Percentiles rank a stretch among this genome's conserved stretches.
These are phyloP conservation scores for Mirounga angustirostris DNA, from an alignment of 2,113 vertebrate species.

Conservation along the genomic window DNA sequence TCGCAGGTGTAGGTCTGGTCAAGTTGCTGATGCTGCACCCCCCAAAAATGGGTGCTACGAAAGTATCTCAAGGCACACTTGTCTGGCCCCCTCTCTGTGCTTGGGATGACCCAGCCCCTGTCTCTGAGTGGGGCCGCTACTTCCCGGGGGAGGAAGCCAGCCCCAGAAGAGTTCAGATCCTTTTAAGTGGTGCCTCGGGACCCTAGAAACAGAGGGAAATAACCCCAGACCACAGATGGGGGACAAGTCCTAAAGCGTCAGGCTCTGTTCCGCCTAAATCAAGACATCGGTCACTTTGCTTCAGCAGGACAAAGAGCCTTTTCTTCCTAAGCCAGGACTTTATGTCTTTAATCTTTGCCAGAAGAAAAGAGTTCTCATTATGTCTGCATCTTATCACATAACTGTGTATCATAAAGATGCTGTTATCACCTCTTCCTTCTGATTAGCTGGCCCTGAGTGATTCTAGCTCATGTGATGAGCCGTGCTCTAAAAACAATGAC, in stretches of 20 bases:
- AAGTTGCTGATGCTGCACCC: not conserved
- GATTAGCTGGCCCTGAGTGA: slow-evolving; percentile 79
- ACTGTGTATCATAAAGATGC: slow-evolving; percentile 72
- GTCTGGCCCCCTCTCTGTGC: not conserved
- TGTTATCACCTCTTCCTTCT: slow-evolving; percentile 82
- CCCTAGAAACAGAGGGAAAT: not conserved
- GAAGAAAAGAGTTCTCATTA: slow-evolving; percentile 82
- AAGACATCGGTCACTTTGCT: slow-evolving; percentile 83
- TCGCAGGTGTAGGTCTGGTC: no score
- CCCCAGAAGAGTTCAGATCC: not conserved
- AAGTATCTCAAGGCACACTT: not conserved
- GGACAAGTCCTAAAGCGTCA: slow-evolving; percentile 48
- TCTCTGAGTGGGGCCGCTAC: not conserved
- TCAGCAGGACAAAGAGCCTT: slow-evolving; percentile 82
- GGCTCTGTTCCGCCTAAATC: slow-evolving; percentile 63
- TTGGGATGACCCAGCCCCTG: not conserved
- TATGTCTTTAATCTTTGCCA: slow-evolving; percentile 86
- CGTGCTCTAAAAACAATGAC: slow-evolving; percentile 71
- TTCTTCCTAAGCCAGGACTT: slow-evolving; percentile 82
- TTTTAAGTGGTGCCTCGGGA: not conserved
- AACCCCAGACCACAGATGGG: not conserved
- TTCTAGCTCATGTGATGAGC: slow-evolving; percentile 75
- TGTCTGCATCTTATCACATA: slow-evolving; percentile 79
- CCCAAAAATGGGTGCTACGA: accelerated
- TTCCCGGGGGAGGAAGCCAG: not conserved